Conservation (phyloP, 2,888 invertebrate species). For the Choreutis nemorana region DNA sequence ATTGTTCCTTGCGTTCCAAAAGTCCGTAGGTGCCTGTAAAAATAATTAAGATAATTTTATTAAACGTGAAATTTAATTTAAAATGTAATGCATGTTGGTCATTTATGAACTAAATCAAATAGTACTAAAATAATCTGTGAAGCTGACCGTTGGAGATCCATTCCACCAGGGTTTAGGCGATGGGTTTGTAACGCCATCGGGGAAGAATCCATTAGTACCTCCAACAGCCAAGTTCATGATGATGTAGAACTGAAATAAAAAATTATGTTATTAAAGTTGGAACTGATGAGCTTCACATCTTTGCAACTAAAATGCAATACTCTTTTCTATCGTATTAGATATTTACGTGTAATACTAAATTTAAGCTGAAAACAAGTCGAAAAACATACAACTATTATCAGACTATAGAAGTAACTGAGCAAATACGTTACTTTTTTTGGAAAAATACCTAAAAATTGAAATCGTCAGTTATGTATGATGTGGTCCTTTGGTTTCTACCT, state of each 20-base stretch:
- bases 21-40: constrained; percentile 61
- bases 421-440: too few relatives aligned
- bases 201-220: constrained; percentile 71
- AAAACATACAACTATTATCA: constrained; percentile 1
- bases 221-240: constrained; percentile 74
- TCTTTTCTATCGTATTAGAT: too few relatives aligned
- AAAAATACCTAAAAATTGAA: too few relatives aligned
- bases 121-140: background rate
- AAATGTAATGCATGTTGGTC: background rate
- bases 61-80: background rate
- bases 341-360: too few relatives aligned
- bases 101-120: background rate
- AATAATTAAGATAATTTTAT: background rate
- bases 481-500: too few relatives aligned
- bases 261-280: too few relatives aligned
- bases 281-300: too few relatives aligned
- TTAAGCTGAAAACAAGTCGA: too few relatives aligned
- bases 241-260: constrained; percentile 65
- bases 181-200: constrained; percentile 66
- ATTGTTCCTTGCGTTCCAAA: constrained; percentile 63
- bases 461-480: too few relatives aligned
- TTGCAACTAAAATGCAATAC: too few relatives aligned
- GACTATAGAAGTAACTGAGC: too few relatives aligned
- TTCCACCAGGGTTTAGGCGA: constrained; percentile 69
- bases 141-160: constrained; percentile 56